Evolutionary conservation across 2,113 vertebrate genomes (phyloP).

Genomic region (Podocnemis expansa): DNA sequence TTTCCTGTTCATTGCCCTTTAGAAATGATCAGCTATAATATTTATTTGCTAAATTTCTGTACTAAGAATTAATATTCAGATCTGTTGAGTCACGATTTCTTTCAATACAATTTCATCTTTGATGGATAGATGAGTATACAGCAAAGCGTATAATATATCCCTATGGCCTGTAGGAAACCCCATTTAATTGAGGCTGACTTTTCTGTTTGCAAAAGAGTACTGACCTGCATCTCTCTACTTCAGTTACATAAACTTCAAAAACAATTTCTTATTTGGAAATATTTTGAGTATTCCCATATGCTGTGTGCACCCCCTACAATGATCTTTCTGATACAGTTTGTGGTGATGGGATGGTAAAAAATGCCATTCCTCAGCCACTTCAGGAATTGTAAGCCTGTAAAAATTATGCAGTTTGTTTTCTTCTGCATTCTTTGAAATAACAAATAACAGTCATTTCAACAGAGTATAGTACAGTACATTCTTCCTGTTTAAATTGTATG

Average conservation of each 20-base stretch:
- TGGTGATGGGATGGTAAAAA: neutral
- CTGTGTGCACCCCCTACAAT: neutral
- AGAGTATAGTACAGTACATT: neutral
- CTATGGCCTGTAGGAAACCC: slow-evolving; percentile 15
- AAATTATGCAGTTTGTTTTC: neutral
- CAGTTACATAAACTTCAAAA: slow-evolving; percentile 5
- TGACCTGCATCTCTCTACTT: neutral
- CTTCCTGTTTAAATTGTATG: neutral
- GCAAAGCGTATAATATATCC: slow-evolving; percentile 14
- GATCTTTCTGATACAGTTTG: neutral
- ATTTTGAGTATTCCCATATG: slow-evolving; percentile 34
- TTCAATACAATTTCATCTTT: neutral
- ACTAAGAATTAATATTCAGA: slow-evolving; percentile 17
- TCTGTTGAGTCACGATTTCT: neutral
- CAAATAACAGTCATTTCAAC: neutral
- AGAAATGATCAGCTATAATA: neutral
- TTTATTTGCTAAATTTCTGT: neutral
- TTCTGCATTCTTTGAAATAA: neutral
- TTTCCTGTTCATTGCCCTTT: neutral
- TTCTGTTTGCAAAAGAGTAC: neutral
- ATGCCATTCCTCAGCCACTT: neutral
- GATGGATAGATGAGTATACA: neutral
- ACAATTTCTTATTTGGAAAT: neutral
- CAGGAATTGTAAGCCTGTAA: neutral
- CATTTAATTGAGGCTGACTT: neutral